These are phyloP conservation scores for Etheostoma cragini DNA, from an alignment of 2,113 vertebrate genomes.

Conservation along the genomic window DNA sequence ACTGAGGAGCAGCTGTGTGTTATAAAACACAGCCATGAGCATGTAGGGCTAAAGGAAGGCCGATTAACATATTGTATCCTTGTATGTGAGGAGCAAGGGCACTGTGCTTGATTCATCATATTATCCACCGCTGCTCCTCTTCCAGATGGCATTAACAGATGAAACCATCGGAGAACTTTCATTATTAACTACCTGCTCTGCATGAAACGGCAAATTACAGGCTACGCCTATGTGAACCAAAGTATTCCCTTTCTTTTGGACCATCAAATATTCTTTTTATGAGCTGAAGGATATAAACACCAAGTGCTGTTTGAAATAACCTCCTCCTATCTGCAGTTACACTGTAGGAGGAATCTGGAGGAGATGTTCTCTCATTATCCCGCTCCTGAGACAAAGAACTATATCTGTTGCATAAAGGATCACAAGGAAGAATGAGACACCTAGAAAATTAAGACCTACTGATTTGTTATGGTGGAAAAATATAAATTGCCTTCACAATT, in stretches of 20 bases:
- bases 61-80: constrained; percentile 51
- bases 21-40: constrained; percentile 32
- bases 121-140: constrained; percentile 25
- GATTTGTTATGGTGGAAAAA: not conserved
- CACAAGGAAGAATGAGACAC: not conserved
- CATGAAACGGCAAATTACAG: constrained; percentile 32
- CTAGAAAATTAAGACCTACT: not conserved
- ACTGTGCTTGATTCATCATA: constrained; percentile 20
- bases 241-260: constrained; percentile 51
- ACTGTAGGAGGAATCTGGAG: constrained; percentile 1
- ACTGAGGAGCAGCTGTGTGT: constrained; percentile 37
- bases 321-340: constrained; percentile 12
- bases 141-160: constrained; percentile 63
- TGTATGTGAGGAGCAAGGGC: constrained; percentile 47
- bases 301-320: not conserved
- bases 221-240: constrained; percentile 28
- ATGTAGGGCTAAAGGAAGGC: constrained; percentile 28
- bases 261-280: constrained; percentile 44
- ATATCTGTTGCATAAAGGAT: not conserved
- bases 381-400: not conserved
- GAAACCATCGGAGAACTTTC: constrained; percentile 47
- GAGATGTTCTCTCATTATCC: constrained; percentile 13
- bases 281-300: constrained; percentile 33
- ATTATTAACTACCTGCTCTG: constrained; percentile 60
- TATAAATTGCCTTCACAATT: not conserved